Evolutionary conservation across 2,797 vertebrate genomes (phyloP).

Genomic region (Phoeniculus purpureus): DNA sequence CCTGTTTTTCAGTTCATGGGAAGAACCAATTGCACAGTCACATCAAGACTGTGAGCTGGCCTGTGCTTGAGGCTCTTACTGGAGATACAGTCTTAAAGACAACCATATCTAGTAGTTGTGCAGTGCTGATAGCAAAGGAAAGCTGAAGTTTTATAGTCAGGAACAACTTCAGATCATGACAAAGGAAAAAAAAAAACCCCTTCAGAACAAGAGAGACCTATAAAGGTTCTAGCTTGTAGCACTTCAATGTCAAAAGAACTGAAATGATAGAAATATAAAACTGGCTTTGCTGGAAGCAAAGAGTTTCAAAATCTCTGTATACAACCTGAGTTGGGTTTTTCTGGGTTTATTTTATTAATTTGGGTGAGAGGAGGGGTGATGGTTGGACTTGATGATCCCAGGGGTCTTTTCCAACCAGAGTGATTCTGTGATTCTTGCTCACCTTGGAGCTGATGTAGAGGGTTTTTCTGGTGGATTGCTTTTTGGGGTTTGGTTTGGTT

Average conservation of each 20-base stretch:
- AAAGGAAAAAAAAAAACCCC: neutral
- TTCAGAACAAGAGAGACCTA: neutral
- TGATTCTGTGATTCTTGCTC: too few species aligned
- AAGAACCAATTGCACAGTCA: neutral
- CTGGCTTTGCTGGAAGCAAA: neutral
- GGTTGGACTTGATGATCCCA: too few species aligned
- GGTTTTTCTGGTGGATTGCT: neutral
- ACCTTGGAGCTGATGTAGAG: neutral
- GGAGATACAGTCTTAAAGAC: neutral
- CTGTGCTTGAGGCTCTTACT: neutral
- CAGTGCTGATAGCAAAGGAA: neutral
- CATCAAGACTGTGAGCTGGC: neutral
- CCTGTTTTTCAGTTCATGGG: neutral
- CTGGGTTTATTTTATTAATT: neutral
- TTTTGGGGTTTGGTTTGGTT: neutral
- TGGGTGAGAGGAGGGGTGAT: neutral
- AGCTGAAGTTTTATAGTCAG: neutral
- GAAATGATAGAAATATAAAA: neutral
- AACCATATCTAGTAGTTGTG: neutral
- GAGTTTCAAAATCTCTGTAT: neutral
- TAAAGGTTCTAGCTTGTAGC: neutral
- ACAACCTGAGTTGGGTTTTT: neutral
- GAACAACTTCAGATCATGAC: neutral
- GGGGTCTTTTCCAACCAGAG: too few species aligned
- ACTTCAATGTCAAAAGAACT: neutral